Conservation (phyloP, 2,888 invertebrate genomes). For the Epicampocera succincta region DNA sequence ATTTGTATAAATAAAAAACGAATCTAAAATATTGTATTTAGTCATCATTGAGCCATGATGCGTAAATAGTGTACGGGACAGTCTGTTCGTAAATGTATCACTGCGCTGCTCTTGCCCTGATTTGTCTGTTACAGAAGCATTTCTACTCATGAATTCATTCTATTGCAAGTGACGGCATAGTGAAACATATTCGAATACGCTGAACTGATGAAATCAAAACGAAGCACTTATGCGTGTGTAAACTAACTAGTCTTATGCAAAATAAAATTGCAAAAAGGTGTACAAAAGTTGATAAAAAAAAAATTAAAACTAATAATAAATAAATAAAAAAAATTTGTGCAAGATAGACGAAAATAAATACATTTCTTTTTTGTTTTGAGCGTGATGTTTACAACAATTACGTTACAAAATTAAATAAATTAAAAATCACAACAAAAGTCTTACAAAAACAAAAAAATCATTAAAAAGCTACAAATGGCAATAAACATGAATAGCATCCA, state of each 20-base stretch:
- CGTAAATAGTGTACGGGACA: slow-evolving; percentile 23
- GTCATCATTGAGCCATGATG: slow-evolving; percentile 25
- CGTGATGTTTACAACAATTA: slow-evolving; percentile 58
- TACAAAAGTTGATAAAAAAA: slow-evolving; percentile 26
- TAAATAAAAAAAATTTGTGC: slow-evolving; percentile 62
- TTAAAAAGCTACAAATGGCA: slow-evolving; percentile 60
- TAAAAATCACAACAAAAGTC: slow-evolving; percentile 55
- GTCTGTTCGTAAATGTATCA: too few relatives aligned
- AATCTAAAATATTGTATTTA: slow-evolving; percentile 40
- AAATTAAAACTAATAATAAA: slow-evolving; percentile 28
- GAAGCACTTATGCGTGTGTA: slow-evolving; percentile 30
- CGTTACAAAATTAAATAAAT: slow-evolving; percentile 31
- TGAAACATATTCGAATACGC: too few relatives aligned
- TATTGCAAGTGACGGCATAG: too few relatives aligned
- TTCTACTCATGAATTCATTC: too few relatives aligned
- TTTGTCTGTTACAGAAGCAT: too few relatives aligned
- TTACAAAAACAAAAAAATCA: slow-evolving; percentile 50
- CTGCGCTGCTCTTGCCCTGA: too few relatives aligned
- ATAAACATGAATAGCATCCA: slow-evolving; percentile 59
- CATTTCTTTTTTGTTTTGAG: slow-evolving; percentile 50
- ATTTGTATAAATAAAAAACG: slow-evolving; percentile 50
- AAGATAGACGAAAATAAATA: slow-evolving; percentile 49
- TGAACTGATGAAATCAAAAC: slow-evolving; percentile 15
- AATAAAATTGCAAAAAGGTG: slow-evolving; percentile 36
- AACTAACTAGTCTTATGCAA: slow-evolving; percentile 40